These are phyloP conservation scores for Eupithecia insigniata DNA, from an alignment of 2,888 invertebrate species.

Conservation along the genomic window DNA sequence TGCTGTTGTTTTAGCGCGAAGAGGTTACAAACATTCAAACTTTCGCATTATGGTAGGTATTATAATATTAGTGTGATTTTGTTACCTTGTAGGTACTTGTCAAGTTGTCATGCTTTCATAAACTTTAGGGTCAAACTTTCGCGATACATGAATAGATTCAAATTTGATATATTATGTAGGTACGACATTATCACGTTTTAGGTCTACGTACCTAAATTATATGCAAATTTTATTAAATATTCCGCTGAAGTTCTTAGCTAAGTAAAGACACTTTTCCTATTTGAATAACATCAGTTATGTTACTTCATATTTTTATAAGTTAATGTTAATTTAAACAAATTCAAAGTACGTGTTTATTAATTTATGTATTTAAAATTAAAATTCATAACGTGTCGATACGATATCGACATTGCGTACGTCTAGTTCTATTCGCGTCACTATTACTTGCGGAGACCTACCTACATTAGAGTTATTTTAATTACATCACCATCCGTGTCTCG, in stretches of 20 bases:
- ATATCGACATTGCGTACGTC: background rate
- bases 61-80: background rate
- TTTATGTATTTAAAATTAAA: background rate
- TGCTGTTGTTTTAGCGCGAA: background rate
- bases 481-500: conserved; percentile 10
- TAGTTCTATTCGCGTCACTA: conserved; percentile 1
- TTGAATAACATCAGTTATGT: background rate
- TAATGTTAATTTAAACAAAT: background rate
- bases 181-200: background rate
- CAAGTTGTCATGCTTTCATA: background rate
- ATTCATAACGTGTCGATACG: background rate
- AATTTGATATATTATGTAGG: background rate
- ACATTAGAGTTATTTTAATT: conserved; percentile 20
- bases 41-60: too few relatives aligned
- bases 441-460: conserved; percentile 8
- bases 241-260: background rate
- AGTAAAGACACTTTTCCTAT: background rate
- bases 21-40: background rate
- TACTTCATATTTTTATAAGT: background rate
- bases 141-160: background rate
- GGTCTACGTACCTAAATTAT: too few relatives aligned
- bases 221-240: background rate
- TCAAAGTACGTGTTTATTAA: background rate
- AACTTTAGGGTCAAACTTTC: background rate
- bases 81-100: background rate